Evolutionary conservation across 2,888 invertebrate species (phyloP), one percentile per base, ranked within the genome.

Genomic region (Xylophagus ater): DNA sequence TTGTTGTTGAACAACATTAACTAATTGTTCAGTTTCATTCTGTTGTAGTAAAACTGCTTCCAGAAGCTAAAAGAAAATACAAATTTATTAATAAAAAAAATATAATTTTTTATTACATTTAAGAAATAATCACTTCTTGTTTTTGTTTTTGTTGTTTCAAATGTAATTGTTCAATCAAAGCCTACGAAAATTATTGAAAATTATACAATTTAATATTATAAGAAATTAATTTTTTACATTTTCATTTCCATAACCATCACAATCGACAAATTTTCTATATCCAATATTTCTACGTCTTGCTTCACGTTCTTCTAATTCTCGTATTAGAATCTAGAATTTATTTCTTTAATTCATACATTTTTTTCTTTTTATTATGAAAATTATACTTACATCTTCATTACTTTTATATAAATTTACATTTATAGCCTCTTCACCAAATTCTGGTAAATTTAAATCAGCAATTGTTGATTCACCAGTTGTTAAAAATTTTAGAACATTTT

Each of bases 1-100:
- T 48, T 70, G 69, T 54, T 71, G 73, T 51, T 83, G 83, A 41
- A 82, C 69, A 63, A 74, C 77, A 42, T 71, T 71, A 47, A 84
- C 71, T 60, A 81, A 74, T 45, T 62, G 63, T 54, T 82, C 81
- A 28, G 81, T 61, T 52, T 74, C 71, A 41, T 67, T 69, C 61
- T 82, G 81, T 53, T 80, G 52, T 29, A 47, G 37, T 12, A 53
- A 36, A 73, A 53, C 71, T 57, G 38, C 74, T 62, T 48, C 81
- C 63, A 53, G 70, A 65, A 47, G 66, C 66, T 47, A 14, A 10
- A 40, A 21, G 15, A 72, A 50, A 20, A 73, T 60, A 71, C n/a
- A 9, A 2, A 31, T 14, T 18, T 19, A 25, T 37, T 18, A 36
- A 28, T 29, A 36, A 18, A 43, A 41, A 21, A 28, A 10, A 24